Conservation (phyloP, 1,140 invertebrate genomes). For the Trichogramma pretiosum region DNA sequence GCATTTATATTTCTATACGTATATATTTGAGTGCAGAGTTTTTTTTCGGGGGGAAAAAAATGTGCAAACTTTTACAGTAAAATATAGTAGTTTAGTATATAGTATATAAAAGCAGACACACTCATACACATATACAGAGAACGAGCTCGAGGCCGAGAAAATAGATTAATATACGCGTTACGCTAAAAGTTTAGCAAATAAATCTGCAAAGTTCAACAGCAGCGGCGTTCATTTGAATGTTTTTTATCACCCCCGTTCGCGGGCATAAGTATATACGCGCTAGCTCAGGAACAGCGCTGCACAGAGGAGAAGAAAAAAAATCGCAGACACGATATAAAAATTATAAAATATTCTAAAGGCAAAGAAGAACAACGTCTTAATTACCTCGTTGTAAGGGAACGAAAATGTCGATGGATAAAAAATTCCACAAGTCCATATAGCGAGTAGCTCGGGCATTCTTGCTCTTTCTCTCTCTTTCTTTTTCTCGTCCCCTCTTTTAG, state of each 20-base stretch:
- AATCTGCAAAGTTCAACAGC: constrained; percentile 17
- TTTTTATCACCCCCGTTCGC: constrained; percentile 19
- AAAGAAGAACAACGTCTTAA: constrained; percentile 34
- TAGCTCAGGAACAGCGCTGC: too few species aligned
- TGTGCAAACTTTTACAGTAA: constrained; percentile 13
- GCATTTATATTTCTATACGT: too few species aligned
- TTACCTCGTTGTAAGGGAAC: too few species aligned
- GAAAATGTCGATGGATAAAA: too few species aligned
- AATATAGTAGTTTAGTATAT: too few species aligned
- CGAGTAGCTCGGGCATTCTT: too few species aligned
- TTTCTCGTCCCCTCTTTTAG: too few species aligned
- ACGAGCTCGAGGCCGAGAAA: background rate
- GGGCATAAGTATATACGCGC: too few species aligned
- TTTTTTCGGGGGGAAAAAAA: background rate
- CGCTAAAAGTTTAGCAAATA: constrained; percentile 19
- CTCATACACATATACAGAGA: background rate
- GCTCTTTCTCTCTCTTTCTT: too few species aligned
- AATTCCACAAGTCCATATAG: too few species aligned
- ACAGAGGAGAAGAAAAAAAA: background rate
- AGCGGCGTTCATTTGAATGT: constrained; percentile 23
- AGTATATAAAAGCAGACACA: too few species aligned
- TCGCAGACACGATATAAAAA: constrained; percentile 3
- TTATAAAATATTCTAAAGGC: constrained; percentile 9
- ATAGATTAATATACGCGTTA: constrained; percentile 20
- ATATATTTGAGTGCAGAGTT: constrained; percentile 10